A percentile compares a stretch with the other conserved stretches of the same genome.
These are phyloP conservation scores for Metellina segmentata DNA, from an alignment of 2,888 invertebrate species.

Conservation along the genomic window DNA sequence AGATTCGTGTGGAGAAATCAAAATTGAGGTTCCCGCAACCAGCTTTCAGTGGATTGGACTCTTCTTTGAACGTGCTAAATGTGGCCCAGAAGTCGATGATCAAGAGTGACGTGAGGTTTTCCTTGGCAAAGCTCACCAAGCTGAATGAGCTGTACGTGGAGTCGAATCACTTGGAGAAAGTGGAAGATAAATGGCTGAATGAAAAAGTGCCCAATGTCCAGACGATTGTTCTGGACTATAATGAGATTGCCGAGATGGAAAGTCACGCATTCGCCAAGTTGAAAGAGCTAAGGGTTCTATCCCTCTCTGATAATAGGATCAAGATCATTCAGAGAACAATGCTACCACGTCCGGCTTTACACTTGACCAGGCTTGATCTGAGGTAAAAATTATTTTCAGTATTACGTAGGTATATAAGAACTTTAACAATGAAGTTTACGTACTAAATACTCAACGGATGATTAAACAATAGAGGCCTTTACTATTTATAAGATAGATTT, in stretches of 20 bases:
- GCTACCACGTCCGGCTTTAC: slow-evolving; percentile 39
- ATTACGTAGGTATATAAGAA: too few relatives aligned
- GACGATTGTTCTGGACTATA: slow-evolving; percentile 36
- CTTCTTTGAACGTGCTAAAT: slow-evolving; percentile 45
- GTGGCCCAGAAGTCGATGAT: slow-evolving; percentile 53
- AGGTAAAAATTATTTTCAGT: slow-evolving; percentile 57
- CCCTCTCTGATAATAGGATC: slow-evolving; percentile 47
- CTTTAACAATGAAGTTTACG: too few relatives aligned
- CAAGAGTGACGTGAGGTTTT: slow-evolving; percentile 40
- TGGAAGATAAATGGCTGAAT: slow-evolving; percentile 52
- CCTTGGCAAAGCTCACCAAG: slow-evolving; percentile 49
- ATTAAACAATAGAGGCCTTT: too few relatives aligned
- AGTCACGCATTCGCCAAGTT: slow-evolving; percentile 45
- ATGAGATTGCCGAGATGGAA: slow-evolving; percentile 40
- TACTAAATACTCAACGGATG: too few relatives aligned
- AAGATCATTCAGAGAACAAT: slow-evolving; percentile 33
- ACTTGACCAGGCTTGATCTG: slow-evolving; percentile 45
- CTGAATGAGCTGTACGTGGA: slow-evolving; percentile 39
- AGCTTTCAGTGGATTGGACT: slow-evolving; percentile 61
- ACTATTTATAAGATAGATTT: too few relatives aligned
- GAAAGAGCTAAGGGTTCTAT: slow-evolving; percentile 9
- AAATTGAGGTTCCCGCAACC: slow-evolving; percentile 48
- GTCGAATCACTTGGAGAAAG: slow-evolving; percentile 16
- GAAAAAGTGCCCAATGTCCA: slow-evolving; percentile 49
- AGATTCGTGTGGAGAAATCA: slow-evolving; percentile 34